Conservation (phyloP, 2,888 invertebrate genomes). For the Baronia brevicornis region DNA sequence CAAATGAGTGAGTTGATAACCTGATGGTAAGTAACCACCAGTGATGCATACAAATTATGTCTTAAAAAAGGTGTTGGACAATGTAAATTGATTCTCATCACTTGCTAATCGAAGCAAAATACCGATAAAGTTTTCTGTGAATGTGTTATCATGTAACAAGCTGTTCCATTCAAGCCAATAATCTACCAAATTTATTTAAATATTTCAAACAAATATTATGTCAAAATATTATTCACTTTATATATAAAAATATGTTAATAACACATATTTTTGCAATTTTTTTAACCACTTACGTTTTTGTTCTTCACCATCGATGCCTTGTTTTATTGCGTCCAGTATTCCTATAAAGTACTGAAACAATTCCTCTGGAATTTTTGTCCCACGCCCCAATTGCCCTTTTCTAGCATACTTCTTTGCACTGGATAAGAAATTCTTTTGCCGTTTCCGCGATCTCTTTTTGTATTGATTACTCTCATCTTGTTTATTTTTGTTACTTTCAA, state of each 20-base stretch:
- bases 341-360: conserved; percentile 86
- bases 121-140: neutral
- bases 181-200: too few species aligned
- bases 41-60: too few species aligned
- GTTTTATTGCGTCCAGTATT: conserved; percentile 81
- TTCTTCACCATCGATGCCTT: conserved; percentile 80
- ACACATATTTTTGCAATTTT: too few species aligned
- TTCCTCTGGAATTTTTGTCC: conserved; percentile 81
- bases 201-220: too few species aligned
- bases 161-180: conserved; percentile 1
- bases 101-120: too few species aligned
- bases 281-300: too few species aligned
- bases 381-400: conserved; percentile 82
- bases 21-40: too few species aligned
- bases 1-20: too few species aligned
- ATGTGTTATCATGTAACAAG: conserved; percentile 1
- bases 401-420: conserved; percentile 87
- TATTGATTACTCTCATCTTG: conserved; percentile 29
- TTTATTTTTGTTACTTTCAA: conserved; percentile 5
- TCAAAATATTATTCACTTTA: too few species aligned
- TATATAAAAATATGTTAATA: too few species aligned
- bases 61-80: too few species aligned
- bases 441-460: conserved; percentile 73
- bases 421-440: conserved; percentile 79
- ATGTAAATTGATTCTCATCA: too few species aligned